Base-by-base conservation (phyloP, 2,797 vertebrate species). In the Eleutherodactylus coqui region DNA sequence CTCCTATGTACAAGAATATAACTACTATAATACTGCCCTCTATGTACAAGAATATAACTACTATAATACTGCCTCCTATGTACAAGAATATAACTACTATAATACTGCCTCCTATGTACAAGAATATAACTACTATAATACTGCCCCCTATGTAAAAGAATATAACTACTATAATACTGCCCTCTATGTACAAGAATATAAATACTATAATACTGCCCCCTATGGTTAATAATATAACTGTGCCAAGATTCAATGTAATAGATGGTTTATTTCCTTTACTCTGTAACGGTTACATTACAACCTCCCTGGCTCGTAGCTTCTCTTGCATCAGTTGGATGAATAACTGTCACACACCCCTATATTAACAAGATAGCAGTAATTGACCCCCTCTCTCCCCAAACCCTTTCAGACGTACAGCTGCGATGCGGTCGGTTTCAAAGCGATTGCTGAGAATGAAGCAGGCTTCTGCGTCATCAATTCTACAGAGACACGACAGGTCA, bases 361-460 rank as follows among this genome's bases (percentile, higher is more conserved):
- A 53, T 36, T 43, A 78, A 79, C 34, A 41, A 34, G 11, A 64
- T 64, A 75, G 19, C 19, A 43, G 27, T 32, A 55, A 36, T 75
- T 9, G n/a, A 17, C 27, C 51, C 55, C 43, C 58, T 43, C 36
- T n/a, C 3, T 43, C 49, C 38, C 55, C 4, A 27, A 43, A 5
- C 9, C 49, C 16, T 13, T 1, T 64, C 34, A 62, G 27, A 95
- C 96, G 21, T 95, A 96, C 96, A 89, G 96, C 96, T 55, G 96
- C 96, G n/a, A 95, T 95, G 86, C 96, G 95, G 88, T 96, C 96
- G 93, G 95, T 95, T 93, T 96, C 96, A 91, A 95, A 95, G 49
- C 96, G 93, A 92, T 96, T 96, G 89, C 95, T 96, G 91, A 96
- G 95, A 92, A 96, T 96, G 89, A 96, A 96, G 92, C 96, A 96